Base-by-base conservation (phyloP, 2,113 vertebrate species). In the Thermophis baileyi region DNA sequence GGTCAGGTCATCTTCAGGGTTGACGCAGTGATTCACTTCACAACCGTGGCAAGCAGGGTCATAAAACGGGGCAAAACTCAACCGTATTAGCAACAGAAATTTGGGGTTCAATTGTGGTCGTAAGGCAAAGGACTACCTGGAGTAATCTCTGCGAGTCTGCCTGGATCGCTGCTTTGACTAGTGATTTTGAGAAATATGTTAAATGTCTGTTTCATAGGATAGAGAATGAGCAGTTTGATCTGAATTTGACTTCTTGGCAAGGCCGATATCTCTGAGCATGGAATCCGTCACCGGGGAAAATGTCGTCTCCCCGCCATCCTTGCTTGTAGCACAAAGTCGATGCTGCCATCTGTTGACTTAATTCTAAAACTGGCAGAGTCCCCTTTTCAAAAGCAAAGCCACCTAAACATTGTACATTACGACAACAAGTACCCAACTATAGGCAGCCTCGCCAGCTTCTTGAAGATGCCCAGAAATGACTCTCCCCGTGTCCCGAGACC, bases 241-340 rank as follows among this genome's bases (percentile, higher is more conserved):
- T 0, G 89, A 90, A 0, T 88, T 57, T 30, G 90, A 93, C 87
- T 94, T 93, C 6, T 4, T 91, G 2, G 18, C 40, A 74, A 55
- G 87, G 54, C 89, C 6, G 1, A 1, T 0, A 0, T 25, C 1
- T 0, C 0, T 0, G n/a, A 22, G 57, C 46, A n/a, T 7, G 63
- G 11, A 40, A 88, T 87, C 40, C 88, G 47, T 3, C 0, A 1
- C 63, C 12, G 30, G 12, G 16, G 46, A 5, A 0, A 1, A 0
- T 0, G 40, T n/a, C 14, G 12, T n/a, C 35, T 53, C 35, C n/a
- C 20, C 3, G 0, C 8, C 27, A 10, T 74, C 63, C 63, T 74
- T 40, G 16, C n/a, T 81, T 3, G 1, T 12, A 22, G 6, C 44
- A 40, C 9, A 30, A 6, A 54, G 55, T 1, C 27, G 49, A 11